These are phyloP conservation scores for Drosophila baimaii DNA, from an alignment of 1,140 invertebrate genomes.

Conservation along the genomic window DNA sequence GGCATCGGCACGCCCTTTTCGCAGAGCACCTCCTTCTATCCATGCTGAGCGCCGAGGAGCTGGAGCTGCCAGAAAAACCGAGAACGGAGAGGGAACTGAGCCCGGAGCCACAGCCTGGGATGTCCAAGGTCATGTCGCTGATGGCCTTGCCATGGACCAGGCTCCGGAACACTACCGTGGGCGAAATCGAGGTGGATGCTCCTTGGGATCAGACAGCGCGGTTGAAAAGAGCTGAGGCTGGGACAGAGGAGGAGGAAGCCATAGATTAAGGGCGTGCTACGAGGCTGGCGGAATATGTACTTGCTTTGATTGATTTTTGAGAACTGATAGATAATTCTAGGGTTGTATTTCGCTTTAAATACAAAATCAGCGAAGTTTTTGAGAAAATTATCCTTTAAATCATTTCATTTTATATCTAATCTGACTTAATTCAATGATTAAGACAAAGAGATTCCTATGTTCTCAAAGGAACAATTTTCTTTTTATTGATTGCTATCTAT, in stretches of 20 bases:
- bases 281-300: not conserved
- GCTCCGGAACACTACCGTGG: not conserved
- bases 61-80: constrained; percentile 23
- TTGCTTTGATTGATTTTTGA: not conserved
- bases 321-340: not conserved
- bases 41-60: constrained; percentile 57
- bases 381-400: not conserved
- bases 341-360: not conserved
- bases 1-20: constrained; percentile 40
- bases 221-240: not conserved
- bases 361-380: not conserved
- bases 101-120: not conserved
- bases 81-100: not conserved
- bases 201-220: not conserved
- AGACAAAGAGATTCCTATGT: too few species aligned
- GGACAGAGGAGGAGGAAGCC: constrained; percentile 14
- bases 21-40: constrained; percentile 62
- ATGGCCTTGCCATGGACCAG: constrained; percentile 45
- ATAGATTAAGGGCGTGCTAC: not conserved
- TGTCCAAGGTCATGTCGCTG: constrained; percentile 46
- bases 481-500: too few species aligned
- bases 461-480: too few species aligned
- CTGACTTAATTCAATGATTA: too few species aligned
- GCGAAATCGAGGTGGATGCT: not conserved
- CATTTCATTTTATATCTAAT: too few species aligned